Conservation (phyloP, 2,888 invertebrate genomes). For the Ennomos quercinarius region DNA sequence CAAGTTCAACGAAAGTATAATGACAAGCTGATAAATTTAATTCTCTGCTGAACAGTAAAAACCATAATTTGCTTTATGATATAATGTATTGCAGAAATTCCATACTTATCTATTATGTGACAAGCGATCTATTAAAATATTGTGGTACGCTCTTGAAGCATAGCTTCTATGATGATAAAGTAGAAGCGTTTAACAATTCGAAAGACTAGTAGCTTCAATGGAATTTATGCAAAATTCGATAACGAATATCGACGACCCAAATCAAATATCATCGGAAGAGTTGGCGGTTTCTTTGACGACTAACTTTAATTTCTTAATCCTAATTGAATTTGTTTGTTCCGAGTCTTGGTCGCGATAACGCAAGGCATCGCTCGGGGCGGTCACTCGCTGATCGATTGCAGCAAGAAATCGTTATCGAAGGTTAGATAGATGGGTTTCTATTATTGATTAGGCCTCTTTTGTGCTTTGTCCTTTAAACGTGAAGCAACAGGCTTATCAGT, state of each 20-base stretch:
- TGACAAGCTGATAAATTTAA: conserved; percentile 1
- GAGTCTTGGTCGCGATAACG: conserved; percentile 65
- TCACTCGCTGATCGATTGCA: conserved; percentile 65
- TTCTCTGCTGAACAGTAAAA: not conserved
- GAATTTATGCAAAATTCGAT: conserved; percentile 62
- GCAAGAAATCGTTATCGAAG: conserved; percentile 58
- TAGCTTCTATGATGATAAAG: conserved; percentile 7
- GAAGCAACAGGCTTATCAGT: conserved; percentile 44
- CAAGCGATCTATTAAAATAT: not conserved
- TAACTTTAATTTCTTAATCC: conserved; percentile 81
- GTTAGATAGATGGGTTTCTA: conserved; percentile 61
- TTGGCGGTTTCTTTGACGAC: conserved; percentile 71
- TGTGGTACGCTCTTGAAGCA: not conserved
- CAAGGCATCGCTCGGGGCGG: conserved; percentile 56
- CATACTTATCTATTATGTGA: not conserved
- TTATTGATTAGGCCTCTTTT: conserved; percentile 62
- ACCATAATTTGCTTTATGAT: not conserved
- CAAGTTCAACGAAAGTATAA: not conserved
- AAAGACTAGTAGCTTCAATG: conserved; percentile 48
- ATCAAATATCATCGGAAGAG: conserved; percentile 62
- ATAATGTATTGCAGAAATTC: too few species aligned
- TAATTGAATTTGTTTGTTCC: conserved; percentile 84
- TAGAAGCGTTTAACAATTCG: conserved; percentile 42
- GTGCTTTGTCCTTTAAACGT: conserved; percentile 61
- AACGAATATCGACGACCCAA: conserved; percentile 64